Evolutionary conservation across 2,888 invertebrate species (phyloP).

Genomic region (Sarcophaga rosellei): DNA sequence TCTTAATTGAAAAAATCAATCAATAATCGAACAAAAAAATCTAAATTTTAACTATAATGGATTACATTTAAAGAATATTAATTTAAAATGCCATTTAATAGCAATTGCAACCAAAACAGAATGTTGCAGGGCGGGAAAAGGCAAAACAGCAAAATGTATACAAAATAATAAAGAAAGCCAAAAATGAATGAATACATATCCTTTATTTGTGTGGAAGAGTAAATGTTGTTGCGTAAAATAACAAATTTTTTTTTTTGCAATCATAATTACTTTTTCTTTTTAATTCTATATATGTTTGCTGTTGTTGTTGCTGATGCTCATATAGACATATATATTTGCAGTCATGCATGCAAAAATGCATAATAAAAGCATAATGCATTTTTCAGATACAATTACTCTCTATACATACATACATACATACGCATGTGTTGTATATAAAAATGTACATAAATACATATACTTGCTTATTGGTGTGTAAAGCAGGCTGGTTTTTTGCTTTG

Average conservation of each 20-base stretch:
- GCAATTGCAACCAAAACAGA: background rate
- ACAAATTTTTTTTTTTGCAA: conserved; percentile 39
- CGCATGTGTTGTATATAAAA: background rate
- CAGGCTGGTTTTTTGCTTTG: conserved; percentile 11
- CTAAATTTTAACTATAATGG: background rate
- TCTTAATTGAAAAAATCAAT: too few species aligned
- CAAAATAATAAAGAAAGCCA: conserved; percentile 5
- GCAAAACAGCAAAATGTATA: too few species aligned
- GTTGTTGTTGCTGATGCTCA: background rate
- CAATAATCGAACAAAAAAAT: too few species aligned
- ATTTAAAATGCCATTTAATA: conserved; percentile 22
- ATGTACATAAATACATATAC: background rate
- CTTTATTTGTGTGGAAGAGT: background rate
- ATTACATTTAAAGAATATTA: conserved; percentile 21
- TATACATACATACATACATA: background rate
- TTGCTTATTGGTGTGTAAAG: conserved; percentile 28
- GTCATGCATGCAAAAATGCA: conserved; percentile 52
- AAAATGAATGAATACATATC: background rate
- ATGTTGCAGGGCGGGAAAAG: background rate
- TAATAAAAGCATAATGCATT: conserved; percentile 56
- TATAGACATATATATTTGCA: conserved; percentile 43
- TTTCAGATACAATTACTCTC: conserved; percentile 10
- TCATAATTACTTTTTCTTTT: conserved; percentile 57
- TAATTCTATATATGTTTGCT: background rate
- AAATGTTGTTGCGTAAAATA: conserved; percentile 26